A percentile compares a stretch with the other conserved stretches of the same genome.
phyloP scores from a whole-genome alignment of 2,797 vertebrate species.

The Gadopsis bispinosus region DNA sequence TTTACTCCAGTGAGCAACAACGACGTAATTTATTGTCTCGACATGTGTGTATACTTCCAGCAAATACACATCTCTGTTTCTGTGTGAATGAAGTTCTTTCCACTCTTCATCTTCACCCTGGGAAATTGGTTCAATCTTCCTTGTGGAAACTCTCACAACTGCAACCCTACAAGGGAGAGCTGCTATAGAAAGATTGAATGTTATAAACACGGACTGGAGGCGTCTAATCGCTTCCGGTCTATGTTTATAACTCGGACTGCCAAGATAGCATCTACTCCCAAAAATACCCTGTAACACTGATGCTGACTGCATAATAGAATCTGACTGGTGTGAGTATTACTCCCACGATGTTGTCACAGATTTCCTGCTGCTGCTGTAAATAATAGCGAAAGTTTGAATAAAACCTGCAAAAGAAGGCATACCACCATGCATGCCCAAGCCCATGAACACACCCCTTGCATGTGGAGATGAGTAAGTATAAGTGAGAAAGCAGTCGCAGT shows the following conservation, averaged over 20 bases:
- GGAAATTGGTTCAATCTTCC: slow-evolving; percentile 31
- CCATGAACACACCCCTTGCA: slow-evolving; percentile 7
- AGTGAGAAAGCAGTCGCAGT: slow-evolving; percentile 25
- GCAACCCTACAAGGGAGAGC: slow-evolving; percentile 21
- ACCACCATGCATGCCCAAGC: slow-evolving; percentile 9
- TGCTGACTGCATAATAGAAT: slow-evolving; percentile 52
- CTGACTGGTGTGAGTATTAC: slow-evolving; percentile 42
- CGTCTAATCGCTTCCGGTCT: slow-evolving; percentile 19
- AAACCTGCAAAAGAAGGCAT: slow-evolving; percentile 21
- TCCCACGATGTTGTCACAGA: slow-evolving; percentile 39
- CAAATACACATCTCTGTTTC: slow-evolving; percentile 26
- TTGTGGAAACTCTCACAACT: slow-evolving; percentile 23
- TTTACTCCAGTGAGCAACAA: slow-evolving; percentile 25
- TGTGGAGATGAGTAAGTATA: slow-evolving; percentile 26
- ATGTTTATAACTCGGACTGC: slow-evolving; percentile 27
- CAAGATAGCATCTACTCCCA: slow-evolving; percentile 17
- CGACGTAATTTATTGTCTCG: slow-evolving; percentile 34
- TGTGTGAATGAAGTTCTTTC: slow-evolving; percentile 23
- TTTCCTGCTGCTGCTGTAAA: slow-evolving; percentile 45
- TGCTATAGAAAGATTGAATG: slow-evolving; percentile 20
- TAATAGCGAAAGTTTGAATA: slow-evolving; percentile 43
- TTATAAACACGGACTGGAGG: slow-evolving; percentile 34
- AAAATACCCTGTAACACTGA: slow-evolving; percentile 39
- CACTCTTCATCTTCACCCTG: slow-evolving; percentile 24
- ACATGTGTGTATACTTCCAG: slow-evolving; percentile 29